Evolutionary conservation across 2,888 invertebrate genomes (phyloP), one percentile per base, ranked within the genome.

Genomic region (Pilophorus perplexus): DNA sequence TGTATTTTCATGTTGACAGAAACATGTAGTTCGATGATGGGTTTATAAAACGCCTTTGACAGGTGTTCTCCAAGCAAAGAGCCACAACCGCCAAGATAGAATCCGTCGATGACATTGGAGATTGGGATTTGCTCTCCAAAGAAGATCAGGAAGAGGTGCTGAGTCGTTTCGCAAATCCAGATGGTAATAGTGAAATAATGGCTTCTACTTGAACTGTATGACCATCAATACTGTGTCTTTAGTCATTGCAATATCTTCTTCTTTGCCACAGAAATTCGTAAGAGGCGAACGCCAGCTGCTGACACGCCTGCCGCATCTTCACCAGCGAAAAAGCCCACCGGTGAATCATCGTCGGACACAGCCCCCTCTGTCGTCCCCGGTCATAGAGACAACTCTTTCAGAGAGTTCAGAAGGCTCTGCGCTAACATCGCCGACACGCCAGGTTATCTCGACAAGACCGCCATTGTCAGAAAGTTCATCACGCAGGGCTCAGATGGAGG

Each of bases 81-180:
- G 86, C 88, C 0, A 83, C 87, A 0, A 93, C 93, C 0, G 89
- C 88, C 77, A 84, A 88, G 66, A 88, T 94, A 68, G 89, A 91
- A 71, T 82, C 85, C 1, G 81, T 80, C 2, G 86, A 87, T 68
- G 93, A 93, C 73, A 80, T 93, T 22, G 88, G 86, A 57, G 90
- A 90, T 23, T 93, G 88, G 85, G 79, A 83, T 12, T 79, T 79
- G 27, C 76, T 93, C 12, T 76, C 77, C 48, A 81, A 84, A 67
- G 86, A 86, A 28, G 88, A 90, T 72, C 84, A 86, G 75, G 80
- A 85, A 55, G 75, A 80, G 20, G 79, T 93, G 28, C 74, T 86
- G 5, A 80, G 59, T 0, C 64, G 62, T n/a, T 68, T 74, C 5
- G 60, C 73, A 8, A 70, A 73, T 25, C 68, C 73, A 10, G 71